Evolutionary conservation across 2,113 vertebrate species (phyloP), one percentile per base, ranked within the genome.

Genomic region (Seriola quinqueradiata): DNA sequence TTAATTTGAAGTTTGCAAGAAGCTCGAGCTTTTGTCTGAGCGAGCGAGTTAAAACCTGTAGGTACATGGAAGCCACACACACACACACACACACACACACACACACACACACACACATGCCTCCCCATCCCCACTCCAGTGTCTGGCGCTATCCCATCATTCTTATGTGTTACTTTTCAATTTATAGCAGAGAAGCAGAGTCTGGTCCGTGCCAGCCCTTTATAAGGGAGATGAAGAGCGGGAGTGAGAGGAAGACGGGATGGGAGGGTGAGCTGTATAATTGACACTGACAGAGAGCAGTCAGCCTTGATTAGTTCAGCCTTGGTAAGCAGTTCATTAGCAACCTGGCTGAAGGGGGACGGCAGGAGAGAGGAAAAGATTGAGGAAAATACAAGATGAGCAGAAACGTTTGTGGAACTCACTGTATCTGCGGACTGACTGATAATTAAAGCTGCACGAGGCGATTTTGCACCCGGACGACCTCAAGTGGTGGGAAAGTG

Each of bases 281-380:
- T 95, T 95, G 94, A 94, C 93, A 95, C 89, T 94, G 95, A 95
- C 95, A 95, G 92, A 93, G 90, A 94, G 92, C 92, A 93, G 95
- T 95, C 95, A 94, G 93, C 92, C 83, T 90, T 92, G 94, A 95
- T 95, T 95, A 95, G 94, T 95, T 94, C 91, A 93, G 94, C 90
- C 88, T 93, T 94, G 87, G 91, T 94, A 94, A 95, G 93, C 92
- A 94, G 92, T 95, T 95, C 93, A 95, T 95, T 95, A 94, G 83
- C 89, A 79, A 77, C 79, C 75, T 81, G 87, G 90, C 87, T 89
- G 79, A 87, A 75, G 70, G 80, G 67, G 74, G 75, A 83, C 36
- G 36, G 75, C 25, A 57, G 75, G 77, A 21, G 65, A 83, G 74
- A 67, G 87, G 75, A 81, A 85, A 77, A 67, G 83, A 84, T 66